These are phyloP conservation scores for Meghimatium bilineatum DNA, from an alignment of 2,888 invertebrate species.

Conservation along the genomic window DNA sequence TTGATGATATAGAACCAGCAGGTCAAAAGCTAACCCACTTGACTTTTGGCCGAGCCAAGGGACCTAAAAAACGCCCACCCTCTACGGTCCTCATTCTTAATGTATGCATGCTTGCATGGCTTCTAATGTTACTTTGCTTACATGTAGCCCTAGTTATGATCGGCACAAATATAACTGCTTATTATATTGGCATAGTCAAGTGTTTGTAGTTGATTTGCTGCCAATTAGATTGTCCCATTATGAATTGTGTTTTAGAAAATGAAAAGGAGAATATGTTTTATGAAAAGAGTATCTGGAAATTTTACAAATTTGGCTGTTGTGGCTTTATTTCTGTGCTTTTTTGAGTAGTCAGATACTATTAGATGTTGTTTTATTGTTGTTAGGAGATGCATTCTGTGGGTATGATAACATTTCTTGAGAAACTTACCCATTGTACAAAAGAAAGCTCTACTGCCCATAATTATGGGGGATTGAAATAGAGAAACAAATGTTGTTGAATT, in stretches of 20 bases:
- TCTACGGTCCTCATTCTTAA: slow-evolving; percentile 78
- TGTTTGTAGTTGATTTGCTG: neutral
- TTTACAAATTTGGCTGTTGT: neutral
- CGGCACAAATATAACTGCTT: slow-evolving; percentile 1
- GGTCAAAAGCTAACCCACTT: slow-evolving; percentile 75
- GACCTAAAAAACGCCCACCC: slow-evolving; percentile 83
- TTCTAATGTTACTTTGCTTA: slow-evolving; percentile 36
- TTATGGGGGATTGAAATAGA: no score
- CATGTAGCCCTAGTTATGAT: neutral
- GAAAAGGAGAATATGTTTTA: neutral
- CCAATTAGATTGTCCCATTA: neutral
- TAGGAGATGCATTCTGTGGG: no score
- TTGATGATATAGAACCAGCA: slow-evolving; percentile 69
- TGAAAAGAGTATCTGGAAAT: neutral
- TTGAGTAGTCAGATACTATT: neutral
- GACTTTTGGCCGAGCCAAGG: slow-evolving; percentile 80
- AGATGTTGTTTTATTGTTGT: neutral
- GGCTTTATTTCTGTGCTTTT: neutral
- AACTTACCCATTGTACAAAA: no score
- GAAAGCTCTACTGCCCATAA: no score
- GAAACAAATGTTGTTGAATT: no score
- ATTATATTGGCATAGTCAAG: neutral
- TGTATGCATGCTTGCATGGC: slow-evolving; percentile 62
- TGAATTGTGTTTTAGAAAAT: neutral
- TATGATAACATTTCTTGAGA: no score